phyloP scores from a whole-genome alignment of 2,797 vertebrate genomes.

The Smutsia gigantea region DNA sequence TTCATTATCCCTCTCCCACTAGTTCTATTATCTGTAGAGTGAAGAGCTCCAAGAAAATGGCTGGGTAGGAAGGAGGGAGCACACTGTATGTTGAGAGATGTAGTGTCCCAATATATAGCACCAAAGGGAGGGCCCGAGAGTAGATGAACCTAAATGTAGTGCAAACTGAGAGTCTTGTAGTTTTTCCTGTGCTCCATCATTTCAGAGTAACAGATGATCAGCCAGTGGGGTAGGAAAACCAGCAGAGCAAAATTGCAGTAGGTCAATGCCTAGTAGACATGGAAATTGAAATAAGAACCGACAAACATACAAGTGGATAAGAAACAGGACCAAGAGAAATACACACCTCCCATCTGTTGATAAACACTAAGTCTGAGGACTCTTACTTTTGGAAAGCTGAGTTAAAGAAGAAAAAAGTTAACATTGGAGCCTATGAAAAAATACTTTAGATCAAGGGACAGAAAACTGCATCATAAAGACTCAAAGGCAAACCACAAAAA shows the following conservation, averaged over 20 bases:
- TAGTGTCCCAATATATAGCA: neutral
- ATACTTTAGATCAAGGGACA: neutral
- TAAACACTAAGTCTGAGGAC: neutral
- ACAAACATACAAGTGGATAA: neutral
- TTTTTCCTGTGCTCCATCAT: neutral
- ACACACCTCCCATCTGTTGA: neutral
- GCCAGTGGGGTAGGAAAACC: neutral
- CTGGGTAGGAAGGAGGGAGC: neutral
- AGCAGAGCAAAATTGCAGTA: neutral
- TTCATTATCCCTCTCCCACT: neutral
- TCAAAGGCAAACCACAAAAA: neutral
- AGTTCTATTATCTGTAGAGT: neutral
- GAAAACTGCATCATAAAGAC: neutral
- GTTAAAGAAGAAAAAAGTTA: constrained; percentile 9
- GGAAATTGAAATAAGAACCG: constrained; percentile 3
- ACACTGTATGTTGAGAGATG: neutral
- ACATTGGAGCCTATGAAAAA: neutral
- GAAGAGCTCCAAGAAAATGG: neutral
- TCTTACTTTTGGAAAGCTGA: neutral
- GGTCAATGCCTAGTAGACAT: neutral
- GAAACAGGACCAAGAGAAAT: neutral
- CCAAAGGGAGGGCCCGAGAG: neutral
- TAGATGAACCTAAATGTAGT: neutral
- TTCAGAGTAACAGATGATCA: constrained; percentile 25
- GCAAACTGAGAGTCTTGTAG: neutral